Evolutionary conservation across 35 echinoderm and acorn worm species (phyloP), one percentile per base, ranked within the genome.

Genomic region (Anneissia japonica): DNA sequence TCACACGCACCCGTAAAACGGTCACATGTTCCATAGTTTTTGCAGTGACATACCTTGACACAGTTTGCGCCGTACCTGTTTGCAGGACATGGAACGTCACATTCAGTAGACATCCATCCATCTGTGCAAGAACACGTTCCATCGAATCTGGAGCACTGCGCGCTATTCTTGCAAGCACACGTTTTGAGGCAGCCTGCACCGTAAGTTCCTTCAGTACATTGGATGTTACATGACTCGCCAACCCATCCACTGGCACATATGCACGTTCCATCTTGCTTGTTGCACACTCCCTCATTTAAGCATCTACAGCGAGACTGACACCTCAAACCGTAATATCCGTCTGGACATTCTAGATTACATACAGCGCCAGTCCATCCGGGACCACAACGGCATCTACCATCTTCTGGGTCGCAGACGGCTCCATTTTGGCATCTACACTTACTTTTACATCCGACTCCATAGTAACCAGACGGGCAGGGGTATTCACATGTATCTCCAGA

Each of bases 121-220:
- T 77, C 41, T 1, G 85, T 72, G 46, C 95, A 97, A 39, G 32
- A 34, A 72, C 95, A 97, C 7, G 85, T 43, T 31, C 95, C 96
- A 85, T 91, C 80, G 0, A 85, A 37, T 39, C 81, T 78, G 55
- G 80, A 78, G 83, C 96, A 99, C 17, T 37, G 38, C 3, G 78
- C 91, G 6, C 90, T 89, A 72, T 94, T 91, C 46, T 77, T 10
- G 79, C 96, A 94, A 5, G 41, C n/a, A 82, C 96, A 99, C 30
- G 73, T 10, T 0, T 74, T 32, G 1, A 56, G 23, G 72, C 96
- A 99, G 0, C 39, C 77, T 23, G 37, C 7, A 5, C 96, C 96
- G 46, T 83, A 99, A 36, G 32, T 35, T 81, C 90, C 89, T 35
- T 81, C 82, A 29, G 26, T 77, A 46, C 96, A 99, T 0, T 72